Percentiles rank a stretch among this genome's conserved stretches.
phyloP scores from a whole-genome alignment of 2,113 vertebrate species.

The Anthoscopus minutus region DNA sequence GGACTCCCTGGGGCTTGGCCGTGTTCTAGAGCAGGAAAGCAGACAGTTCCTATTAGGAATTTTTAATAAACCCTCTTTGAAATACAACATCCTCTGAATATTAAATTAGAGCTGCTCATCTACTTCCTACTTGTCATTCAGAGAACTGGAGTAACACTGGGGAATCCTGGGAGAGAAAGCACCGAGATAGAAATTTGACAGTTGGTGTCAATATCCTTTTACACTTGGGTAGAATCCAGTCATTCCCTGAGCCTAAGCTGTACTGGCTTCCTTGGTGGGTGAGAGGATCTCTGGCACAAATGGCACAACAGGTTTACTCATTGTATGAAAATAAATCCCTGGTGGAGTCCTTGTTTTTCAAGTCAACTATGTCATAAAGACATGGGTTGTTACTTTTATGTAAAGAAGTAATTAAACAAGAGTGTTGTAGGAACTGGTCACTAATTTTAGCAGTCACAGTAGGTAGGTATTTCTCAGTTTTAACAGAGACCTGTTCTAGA shows the following conservation, averaged over 20 bases:
- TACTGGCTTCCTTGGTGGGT: background rate
- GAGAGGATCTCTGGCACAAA: background rate
- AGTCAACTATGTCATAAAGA: background rate
- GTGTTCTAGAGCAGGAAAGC: background rate
- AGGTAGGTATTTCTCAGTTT: background rate
- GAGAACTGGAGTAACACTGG: background rate
- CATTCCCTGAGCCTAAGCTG: background rate
- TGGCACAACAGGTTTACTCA: background rate
- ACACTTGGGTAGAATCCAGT: background rate
- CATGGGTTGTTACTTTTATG: background rate
- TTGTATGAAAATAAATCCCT: background rate
- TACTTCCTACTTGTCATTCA: background rate
- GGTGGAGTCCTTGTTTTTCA: background rate
- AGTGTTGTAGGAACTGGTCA: background rate
- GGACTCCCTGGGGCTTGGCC: background rate
- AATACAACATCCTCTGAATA: background rate
- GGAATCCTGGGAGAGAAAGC: background rate
- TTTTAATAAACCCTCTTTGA: background rate
- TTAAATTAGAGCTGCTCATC: background rate
- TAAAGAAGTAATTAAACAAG: background rate
- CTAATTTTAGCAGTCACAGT: background rate
- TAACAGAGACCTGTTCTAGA: background rate
- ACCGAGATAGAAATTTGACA: fast-evolving
- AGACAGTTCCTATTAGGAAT: background rate
- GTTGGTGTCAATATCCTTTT: background rate